phyloP scores from a whole-genome alignment of 2,888 invertebrate species.

The Drosophila multiciliata region DNA sequence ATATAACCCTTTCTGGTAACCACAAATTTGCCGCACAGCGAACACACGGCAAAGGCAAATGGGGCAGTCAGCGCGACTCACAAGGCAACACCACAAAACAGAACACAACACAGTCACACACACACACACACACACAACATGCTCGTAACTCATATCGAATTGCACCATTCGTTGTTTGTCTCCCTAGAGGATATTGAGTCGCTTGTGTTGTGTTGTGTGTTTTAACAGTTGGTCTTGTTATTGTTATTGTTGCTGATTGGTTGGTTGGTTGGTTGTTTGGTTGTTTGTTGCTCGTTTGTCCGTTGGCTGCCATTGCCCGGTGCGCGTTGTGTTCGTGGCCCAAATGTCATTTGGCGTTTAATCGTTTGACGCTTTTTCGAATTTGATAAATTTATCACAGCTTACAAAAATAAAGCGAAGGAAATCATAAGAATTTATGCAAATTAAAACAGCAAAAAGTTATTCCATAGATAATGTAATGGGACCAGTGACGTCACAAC shows the following conservation, averaged over 20 bases:
- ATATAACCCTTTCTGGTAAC: slow-evolving; percentile 50
- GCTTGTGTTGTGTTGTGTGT: slow-evolving; percentile 24
- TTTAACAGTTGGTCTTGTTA: slow-evolving; percentile 27
- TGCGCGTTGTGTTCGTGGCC: slow-evolving; percentile 47
- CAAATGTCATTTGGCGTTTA: slow-evolving; percentile 49
- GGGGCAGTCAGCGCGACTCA: slow-evolving; percentile 48
- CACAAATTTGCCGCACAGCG: slow-evolving; percentile 54
- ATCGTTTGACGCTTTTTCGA: slow-evolving; percentile 77
- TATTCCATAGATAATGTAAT: slow-evolving; percentile 56
- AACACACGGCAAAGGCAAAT: slow-evolving; percentile 62
- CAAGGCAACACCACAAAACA: slow-evolving; percentile 38
- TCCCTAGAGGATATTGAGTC: slow-evolving; percentile 62
- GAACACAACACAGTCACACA: slow-evolving; percentile 10
- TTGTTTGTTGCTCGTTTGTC: slow-evolving; percentile 30
- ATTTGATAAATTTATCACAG: slow-evolving; percentile 78
- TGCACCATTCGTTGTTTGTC: slow-evolving; percentile 77
- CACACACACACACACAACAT: slow-evolving; percentile 27
- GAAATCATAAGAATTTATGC: slow-evolving; percentile 66
- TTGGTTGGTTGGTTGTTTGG: slow-evolving; percentile 21
- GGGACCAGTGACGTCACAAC: slow-evolving; percentile 23
- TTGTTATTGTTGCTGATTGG: slow-evolving; percentile 27
- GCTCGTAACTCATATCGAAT: slow-evolving; percentile 70
- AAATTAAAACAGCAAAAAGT: slow-evolving; percentile 51
- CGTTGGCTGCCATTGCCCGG: slow-evolving; percentile 57
- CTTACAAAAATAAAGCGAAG: slow-evolving; percentile 69